Base-by-base conservation (phyloP, 2,888 invertebrate genomes). In the Zygothrica quintamaculata region DNA sequence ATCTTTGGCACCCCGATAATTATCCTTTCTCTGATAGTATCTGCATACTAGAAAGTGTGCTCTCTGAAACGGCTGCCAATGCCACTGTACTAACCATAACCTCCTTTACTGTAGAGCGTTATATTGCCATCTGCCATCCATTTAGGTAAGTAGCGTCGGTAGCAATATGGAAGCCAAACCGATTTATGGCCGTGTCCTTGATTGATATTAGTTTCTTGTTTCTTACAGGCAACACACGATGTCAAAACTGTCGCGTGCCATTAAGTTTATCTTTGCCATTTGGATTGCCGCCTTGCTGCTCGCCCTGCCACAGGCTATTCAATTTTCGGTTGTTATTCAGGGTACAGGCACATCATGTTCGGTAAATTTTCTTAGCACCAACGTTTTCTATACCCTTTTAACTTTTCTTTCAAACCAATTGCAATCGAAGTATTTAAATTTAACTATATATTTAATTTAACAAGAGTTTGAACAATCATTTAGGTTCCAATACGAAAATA, bases 91-190 rank as follows among this genome's bases (percentile, higher is more conserved):
- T 96, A 66, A 96, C 95, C 9, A 97, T 97, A 82, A 96, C 96
- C 0, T 96, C 96, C 2, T 97, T 97, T 90, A 97, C 95, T 0
- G 94, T 97, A 7, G 97, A 98, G 90, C 93, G 97, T 72, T 98
- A 96, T 89, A 94, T 96, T 36, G 96, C 96, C 8, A 96, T 97
- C 80, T 96, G 96, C 87, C 94, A 96, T 87, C 97, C 97, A 0
- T 96, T 97, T 74, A 89, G 91, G 91, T 91, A 65, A 87, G 89
- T 76, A 34, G 40, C 8, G 7, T 11, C 11, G 16, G 1, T 8
- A 29, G 29, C 29, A 29, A 29, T 9, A 29, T 22, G n/a, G n/a
- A n/a, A n/a, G 34, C 12, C 34, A 13, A 11, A 34, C 9, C 18
- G 5, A 2, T 22, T 22, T 2, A 2, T 34, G 34, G 34, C 33